Evolutionary conservation across 2,113 vertebrate genomes (phyloP).

Genomic region (Trogon melanurus): DNA sequence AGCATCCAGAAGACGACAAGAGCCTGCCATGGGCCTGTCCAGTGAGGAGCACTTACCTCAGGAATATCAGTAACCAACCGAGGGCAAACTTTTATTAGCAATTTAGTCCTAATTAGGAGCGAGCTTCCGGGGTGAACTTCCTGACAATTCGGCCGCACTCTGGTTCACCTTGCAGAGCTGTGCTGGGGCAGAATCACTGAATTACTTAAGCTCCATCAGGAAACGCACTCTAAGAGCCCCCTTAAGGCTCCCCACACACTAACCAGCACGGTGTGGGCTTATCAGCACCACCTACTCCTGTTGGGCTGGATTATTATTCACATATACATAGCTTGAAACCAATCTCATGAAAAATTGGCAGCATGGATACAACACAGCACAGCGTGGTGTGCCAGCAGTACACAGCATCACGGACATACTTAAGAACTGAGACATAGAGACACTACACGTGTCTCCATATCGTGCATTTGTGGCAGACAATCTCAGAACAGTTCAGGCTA

Average conservation of each 20-base stretch:
- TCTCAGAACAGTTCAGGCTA: background rate
- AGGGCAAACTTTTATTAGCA: background rate
- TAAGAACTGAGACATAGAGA: background rate
- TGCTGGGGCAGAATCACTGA: background rate
- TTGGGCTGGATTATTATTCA: background rate
- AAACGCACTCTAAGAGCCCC: background rate
- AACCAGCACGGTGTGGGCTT: background rate
- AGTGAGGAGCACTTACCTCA: background rate
- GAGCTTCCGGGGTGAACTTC: background rate
- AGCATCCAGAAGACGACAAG: background rate
- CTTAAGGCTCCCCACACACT: background rate
- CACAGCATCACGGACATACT: background rate
- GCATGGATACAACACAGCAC: background rate
- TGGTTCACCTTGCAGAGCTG: background rate
- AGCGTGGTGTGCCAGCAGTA: background rate
- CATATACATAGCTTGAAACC: background rate
- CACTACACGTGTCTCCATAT: background rate
- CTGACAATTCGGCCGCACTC: background rate
- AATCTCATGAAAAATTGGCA: background rate
- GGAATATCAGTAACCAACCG: background rate
- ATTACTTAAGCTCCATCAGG: background rate
- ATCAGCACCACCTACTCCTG: background rate
- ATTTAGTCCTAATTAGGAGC: background rate
- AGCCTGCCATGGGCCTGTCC: background rate
- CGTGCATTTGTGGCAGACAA: background rate